Percentiles rank a stretch among this genome's conserved stretches.
Conservation (phyloP, 2,888 invertebrate species). For the Meghimatium bilineatum region DNA sequence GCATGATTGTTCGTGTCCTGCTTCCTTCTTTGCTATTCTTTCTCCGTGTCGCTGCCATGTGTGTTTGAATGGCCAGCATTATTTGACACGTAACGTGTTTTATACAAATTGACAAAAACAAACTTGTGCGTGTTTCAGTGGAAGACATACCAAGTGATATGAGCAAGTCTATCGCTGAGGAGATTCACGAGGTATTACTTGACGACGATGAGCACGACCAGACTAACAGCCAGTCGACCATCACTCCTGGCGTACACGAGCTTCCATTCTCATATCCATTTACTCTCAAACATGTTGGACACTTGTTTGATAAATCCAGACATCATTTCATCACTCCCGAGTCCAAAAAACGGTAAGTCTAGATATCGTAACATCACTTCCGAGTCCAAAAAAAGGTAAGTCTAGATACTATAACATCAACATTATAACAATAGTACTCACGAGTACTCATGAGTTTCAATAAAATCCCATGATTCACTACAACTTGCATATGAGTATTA, state of each 20-base stretch:
- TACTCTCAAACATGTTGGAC: constrained; percentile 49
- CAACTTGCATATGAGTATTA: too few relatives aligned
- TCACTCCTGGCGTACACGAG: not conserved
- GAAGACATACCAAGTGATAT: constrained; percentile 47
- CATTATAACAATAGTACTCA: too few relatives aligned
- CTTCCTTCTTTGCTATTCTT: too few relatives aligned
- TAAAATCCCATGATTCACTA: too few relatives aligned
- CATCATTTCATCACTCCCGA: constrained; percentile 23
- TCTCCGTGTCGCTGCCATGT: too few relatives aligned
- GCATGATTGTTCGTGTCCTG: too few relatives aligned
- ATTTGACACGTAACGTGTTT: too few relatives aligned
- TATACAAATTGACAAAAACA: too few relatives aligned
- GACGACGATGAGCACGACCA: constrained; percentile 10
- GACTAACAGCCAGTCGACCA: constrained; percentile 2
- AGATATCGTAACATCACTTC: constrained; percentile 18
- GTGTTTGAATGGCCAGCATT: too few relatives aligned
- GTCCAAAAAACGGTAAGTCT: not conserved
- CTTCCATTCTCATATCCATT: constrained; percentile 50
- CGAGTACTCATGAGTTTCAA: too few relatives aligned
- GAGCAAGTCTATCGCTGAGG: constrained; percentile 46
- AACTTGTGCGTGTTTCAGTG: too few relatives aligned
- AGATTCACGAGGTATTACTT: constrained; percentile 44
- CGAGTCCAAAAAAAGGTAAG: constrained; percentile 1
- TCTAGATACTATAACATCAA: constrained; percentile 17
- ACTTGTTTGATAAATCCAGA: constrained; percentile 50